phyloP scores from a whole-genome alignment of 2,797 vertebrate genomes.

The Phyllotis vaccarum region DNA sequence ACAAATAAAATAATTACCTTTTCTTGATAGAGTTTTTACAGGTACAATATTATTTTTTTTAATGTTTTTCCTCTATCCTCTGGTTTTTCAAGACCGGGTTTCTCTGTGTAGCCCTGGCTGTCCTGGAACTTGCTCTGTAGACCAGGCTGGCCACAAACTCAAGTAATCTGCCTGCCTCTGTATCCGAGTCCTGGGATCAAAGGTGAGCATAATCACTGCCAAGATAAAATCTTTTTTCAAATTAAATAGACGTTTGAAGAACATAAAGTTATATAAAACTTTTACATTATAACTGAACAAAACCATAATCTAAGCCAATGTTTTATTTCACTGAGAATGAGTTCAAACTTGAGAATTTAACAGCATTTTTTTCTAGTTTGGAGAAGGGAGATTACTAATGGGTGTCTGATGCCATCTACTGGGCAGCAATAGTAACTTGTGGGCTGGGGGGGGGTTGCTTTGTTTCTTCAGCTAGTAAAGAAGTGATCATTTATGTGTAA shows the following conservation, averaged over 20 bases:
- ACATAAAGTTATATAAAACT: neutral
- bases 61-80: neutral
- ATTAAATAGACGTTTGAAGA: neutral
- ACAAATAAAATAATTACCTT: neutral
- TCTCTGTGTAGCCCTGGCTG: neutral
- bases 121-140: neutral
- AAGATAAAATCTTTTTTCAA: neutral
- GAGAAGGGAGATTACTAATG: neutral
- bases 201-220: neutral
- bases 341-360: neutral
- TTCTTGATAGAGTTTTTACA: constrained; percentile 6
- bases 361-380: neutral
- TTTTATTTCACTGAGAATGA: neutral
- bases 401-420: constrained; percentile 67
- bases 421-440: neutral
- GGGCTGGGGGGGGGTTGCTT: neutral
- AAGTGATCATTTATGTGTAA: neutral
- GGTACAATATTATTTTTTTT: neutral
- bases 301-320: neutral
- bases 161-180: neutral
- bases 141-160: neutral
- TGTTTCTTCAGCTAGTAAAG: neutral
- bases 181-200: neutral
- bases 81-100: neutral
- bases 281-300: neutral